Base-by-base conservation (phyloP, 2,888 invertebrate genomes). In the Thysanoteuthis rhombus region DNA sequence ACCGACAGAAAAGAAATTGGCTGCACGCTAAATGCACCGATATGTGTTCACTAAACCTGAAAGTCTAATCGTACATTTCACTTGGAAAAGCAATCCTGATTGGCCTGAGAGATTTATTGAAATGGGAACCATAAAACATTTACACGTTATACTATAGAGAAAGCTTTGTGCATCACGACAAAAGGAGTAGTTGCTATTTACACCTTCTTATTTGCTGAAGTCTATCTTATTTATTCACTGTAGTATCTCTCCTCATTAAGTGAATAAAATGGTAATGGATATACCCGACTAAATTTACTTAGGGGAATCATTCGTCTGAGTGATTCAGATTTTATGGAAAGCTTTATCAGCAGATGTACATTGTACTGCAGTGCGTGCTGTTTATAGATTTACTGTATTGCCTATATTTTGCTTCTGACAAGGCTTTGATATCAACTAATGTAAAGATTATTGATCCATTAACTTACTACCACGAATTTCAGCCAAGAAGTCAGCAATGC, bases 11-110 rank as follows among this genome's bases (percentile, higher is more conserved):
- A 75, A 75, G 12, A 16, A n/a, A n/a, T n/a, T 36, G 16, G 75
- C 75, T 75, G 75, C 75, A 75, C n/a, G n/a, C 75, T 75, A 75
- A 75, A 75, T 75, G n/a, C 75, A 75, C 75, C n/a, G 75, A 75
- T 36, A 36, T 36, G 16, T 75, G 75, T n/a, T 75, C 75, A 12
- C 16, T 10, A 75, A 75, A 75, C n/a, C n/a, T 75, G 75, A 75
- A 75, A 75, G n/a, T 6, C n/a, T 36, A 36, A n/a, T 75, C 75
- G 75, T 75, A 75, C 12, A 32, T 58, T 58, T 58, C 12, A 32
- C n/a, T 75, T 36, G n/a, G n/a, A 75, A 75, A 75, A 75, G n/a
- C 12, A 75, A 75, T 75, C 75, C 75, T 36, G 75, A 75, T 75
- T 36, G 75, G n/a, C n/a, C 4, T 1, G n/a, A 75, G n/a, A 75